These are phyloP conservation scores for Escarpia spicata DNA, from an alignment of 2,888 invertebrate genomes.

Conservation along the genomic window DNA sequence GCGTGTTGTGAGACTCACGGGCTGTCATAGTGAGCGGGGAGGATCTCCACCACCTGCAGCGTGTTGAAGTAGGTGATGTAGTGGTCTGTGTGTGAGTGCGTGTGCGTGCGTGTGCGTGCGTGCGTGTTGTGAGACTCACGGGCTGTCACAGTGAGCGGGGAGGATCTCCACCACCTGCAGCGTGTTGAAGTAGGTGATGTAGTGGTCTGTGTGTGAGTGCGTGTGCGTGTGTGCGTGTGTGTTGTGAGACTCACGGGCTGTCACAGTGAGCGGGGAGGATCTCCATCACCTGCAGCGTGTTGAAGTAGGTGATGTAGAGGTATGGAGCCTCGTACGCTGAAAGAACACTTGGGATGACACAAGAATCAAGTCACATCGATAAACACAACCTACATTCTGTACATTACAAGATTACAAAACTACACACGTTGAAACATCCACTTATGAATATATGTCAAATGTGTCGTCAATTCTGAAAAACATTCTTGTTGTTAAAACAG, in stretches of 20 bases:
- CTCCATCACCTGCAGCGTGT: conserved; percentile 71
- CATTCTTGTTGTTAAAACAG: too few species aligned
- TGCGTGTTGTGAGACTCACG: too few species aligned
- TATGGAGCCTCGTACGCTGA: conserved; percentile 44
- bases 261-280: conserved; percentile 41
- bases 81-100: too few species aligned
- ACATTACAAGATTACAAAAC: background rate
- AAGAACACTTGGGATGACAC: conserved; percentile 19
- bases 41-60: conserved; percentile 69
- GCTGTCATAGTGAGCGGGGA: conserved; percentile 24
- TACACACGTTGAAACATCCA: too few species aligned
- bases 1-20: conserved; percentile 14
- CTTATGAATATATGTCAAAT: too few species aligned
- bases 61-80: conserved; percentile 71
- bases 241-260: conserved; percentile 46
- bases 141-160: too few species aligned
- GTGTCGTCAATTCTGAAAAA: too few species aligned
- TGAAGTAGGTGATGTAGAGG: conserved; percentile 69
- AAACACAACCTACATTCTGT: background rate
- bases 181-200: too few species aligned
- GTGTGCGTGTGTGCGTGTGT: conserved; percentile 64
- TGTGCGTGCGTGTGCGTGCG: too few species aligned
- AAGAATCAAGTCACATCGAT: background rate
- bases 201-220: too few species aligned
- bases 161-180: too few species aligned